These are phyloP conservation scores for Brassicogethes aeneus DNA, from an alignment of 2,888 invertebrate genomes.

Conservation along the genomic window DNA sequence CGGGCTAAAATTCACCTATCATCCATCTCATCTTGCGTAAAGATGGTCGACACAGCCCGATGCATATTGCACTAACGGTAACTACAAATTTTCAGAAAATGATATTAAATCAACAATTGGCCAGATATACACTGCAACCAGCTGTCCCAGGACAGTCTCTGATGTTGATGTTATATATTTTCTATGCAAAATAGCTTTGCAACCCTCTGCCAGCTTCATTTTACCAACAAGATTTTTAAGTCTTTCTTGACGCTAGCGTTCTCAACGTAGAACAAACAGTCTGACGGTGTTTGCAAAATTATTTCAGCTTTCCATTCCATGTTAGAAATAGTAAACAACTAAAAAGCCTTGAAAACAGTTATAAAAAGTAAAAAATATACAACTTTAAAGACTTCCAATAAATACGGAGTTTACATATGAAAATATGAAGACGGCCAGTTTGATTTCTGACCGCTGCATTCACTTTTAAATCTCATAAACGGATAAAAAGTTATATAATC, in stretches of 20 bases:
- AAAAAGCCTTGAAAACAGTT: slow-evolving; percentile 37
- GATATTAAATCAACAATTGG: background rate
- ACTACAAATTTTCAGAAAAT: slow-evolving; percentile 27
- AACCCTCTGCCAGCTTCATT: too few species aligned
- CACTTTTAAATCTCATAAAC: slow-evolving; percentile 36
- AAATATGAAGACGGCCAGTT: slow-evolving; percentile 31
- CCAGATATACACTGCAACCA: too few species aligned
- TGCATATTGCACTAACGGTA: slow-evolving; percentile 42
- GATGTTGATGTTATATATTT: too few species aligned
- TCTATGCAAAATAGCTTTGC: too few species aligned
- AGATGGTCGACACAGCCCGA: slow-evolving; percentile 28
- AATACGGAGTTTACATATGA: slow-evolving; percentile 38
- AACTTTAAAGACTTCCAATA: slow-evolving; percentile 39
- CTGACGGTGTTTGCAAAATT: background rate
- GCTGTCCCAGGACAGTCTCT: too few species aligned
- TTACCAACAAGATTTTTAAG: too few species aligned
- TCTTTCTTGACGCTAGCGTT: too few species aligned
- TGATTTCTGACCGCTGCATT: slow-evolving; percentile 34
- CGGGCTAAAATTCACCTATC: slow-evolving; percentile 27
- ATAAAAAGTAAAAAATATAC: slow-evolving; percentile 43
- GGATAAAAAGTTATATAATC: slow-evolving; percentile 37
- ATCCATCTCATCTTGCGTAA: slow-evolving; percentile 8
- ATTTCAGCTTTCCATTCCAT: background rate
- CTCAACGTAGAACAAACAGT: too few species aligned
- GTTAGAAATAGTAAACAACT: slow-evolving; percentile 27